These are phyloP conservation scores for Oncorhynchus gorbuscha DNA, from an alignment of 2,113 vertebrate species.

Conservation along the genomic window DNA sequence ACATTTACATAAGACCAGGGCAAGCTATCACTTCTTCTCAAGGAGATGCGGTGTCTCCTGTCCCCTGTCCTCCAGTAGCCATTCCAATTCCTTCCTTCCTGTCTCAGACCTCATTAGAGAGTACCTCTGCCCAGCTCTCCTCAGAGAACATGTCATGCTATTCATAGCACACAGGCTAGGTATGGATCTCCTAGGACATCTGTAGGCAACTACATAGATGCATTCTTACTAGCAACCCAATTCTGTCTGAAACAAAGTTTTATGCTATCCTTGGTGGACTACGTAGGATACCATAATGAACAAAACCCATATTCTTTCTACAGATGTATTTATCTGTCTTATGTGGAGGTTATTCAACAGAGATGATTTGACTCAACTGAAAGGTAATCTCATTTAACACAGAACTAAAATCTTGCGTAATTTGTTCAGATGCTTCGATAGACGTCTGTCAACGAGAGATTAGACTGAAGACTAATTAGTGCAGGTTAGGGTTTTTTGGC, in stretches of 20 bases:
- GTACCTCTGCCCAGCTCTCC: slow-evolving; percentile 36
- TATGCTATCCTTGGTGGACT: slow-evolving; percentile 1
- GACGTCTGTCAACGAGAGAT: too few relatives aligned
- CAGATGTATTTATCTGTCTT: slow-evolving; percentile 3
- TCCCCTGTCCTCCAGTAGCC: neutral
- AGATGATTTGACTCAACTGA: slow-evolving; percentile 8
- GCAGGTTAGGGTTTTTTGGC: too few relatives aligned
- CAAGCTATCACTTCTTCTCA: neutral
- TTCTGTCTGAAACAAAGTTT: slow-evolving; percentile 30
- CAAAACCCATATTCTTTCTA: slow-evolving; percentile 22
- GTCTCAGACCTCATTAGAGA: slow-evolving; percentile 54
- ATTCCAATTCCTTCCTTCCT: neutral
- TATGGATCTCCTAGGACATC: slow-evolving; percentile 37
- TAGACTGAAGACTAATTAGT: slow-evolving; percentile 12
- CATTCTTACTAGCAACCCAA: slow-evolving; percentile 45
- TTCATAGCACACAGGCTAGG: slow-evolving; percentile 60
- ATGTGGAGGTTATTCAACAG: slow-evolving; percentile 7
- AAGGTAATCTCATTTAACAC: too few relatives aligned
- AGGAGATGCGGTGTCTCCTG: slow-evolving; percentile 9
- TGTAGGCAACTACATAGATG: slow-evolving; percentile 13
- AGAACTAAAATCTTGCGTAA: too few relatives aligned
- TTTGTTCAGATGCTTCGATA: too few relatives aligned
- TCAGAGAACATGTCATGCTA: slow-evolving; percentile 56
- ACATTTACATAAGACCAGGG: too few relatives aligned
- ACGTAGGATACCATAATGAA: neutral